Conservation (phyloP, 2,113 vertebrate genomes). For the Sinosuthora webbiana region DNA sequence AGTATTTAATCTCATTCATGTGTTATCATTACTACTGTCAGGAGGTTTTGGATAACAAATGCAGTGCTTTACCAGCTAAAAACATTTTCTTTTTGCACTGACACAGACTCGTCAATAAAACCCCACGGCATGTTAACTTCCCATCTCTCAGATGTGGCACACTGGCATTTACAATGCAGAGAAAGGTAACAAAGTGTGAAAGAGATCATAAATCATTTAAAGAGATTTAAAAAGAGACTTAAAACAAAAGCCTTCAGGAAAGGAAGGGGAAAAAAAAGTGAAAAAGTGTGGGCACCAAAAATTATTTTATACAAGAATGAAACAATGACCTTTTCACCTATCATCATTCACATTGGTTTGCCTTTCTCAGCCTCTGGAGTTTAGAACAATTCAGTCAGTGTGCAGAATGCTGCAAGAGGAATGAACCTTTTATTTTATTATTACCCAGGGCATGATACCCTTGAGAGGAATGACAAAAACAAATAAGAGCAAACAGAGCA, state of each 20-base stretch:
- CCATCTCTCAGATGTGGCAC: conserved; percentile 59
- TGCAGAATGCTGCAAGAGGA: conserved; percentile 36
- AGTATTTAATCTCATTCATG: conserved; percentile 52
- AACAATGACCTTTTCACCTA: conserved; percentile 65
- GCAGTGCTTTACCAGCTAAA: conserved; percentile 50
- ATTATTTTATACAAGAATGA: conserved; percentile 60
- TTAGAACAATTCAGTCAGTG: conserved; percentile 34
- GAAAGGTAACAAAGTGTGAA: conserved; percentile 64
- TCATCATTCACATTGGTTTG: conserved; percentile 59
- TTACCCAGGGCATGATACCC: conserved; percentile 51
- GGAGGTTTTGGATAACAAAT: conserved; percentile 67
- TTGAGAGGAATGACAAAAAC: conserved; percentile 40
- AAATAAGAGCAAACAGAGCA: not conserved
- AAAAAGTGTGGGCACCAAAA: conserved; percentile 20
- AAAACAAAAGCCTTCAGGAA: conserved; percentile 53
- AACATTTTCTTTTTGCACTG: conserved; percentile 46
- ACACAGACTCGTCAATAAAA: conserved; percentile 61
- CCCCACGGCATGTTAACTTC: conserved; percentile 61
- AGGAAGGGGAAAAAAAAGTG: not conserved
- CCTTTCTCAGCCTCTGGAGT: conserved; percentile 43
- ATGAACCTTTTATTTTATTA: conserved; percentile 64
- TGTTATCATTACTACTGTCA: conserved; percentile 58
- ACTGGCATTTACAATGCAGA: conserved; percentile 61
- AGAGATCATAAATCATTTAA: conserved; percentile 66
- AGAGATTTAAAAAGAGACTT: conserved; percentile 52